Base-by-base conservation (phyloP, 2,888 invertebrate species). In the Noctuana brunneofusca region DNA sequence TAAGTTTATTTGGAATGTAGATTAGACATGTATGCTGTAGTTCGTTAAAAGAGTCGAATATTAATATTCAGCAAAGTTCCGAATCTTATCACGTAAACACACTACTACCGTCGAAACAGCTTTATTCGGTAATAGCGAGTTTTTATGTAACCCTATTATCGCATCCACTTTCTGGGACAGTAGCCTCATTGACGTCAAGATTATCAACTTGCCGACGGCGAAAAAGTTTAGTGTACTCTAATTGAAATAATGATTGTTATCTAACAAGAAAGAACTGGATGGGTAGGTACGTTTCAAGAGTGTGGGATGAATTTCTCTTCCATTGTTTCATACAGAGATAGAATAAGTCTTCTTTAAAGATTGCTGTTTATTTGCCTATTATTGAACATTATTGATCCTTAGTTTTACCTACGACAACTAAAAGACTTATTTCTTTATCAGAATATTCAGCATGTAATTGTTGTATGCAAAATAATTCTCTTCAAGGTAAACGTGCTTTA, bases 181-280 rank as follows among this genome's bases (percentile, higher is more conserved):
- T 63, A 63, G 66, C 53, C 59, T 69, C 66, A 67, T 68, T 63
- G 63, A 56, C 56, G 50, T 30, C 56, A 32, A 63, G 56, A 49
- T 63, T 49, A 50, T 63, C 56, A 63, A 63, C 56, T 63, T 43
- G 43, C 41, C 18, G n/a, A 54, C 20, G n/a, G 27, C 41, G 18
- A 69, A 68, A 71, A 65, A 63, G 68, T 68, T 71, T 65, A 57
- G 68, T 68, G 71, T 65, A 57, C 56, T 67, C 65, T 71, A 76
- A 78, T 76, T 77, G 74, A 75, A 74, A 75, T 76, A 73, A 78
- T 72, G 69, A 67, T 71, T 63, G 72, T 78, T 79, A 79, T 78
- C 74, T 72, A 75, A 73, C 68, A 63, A 64, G 65, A 43, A 9
- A 43, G 35, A 56, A 56, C 49, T 63, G 56, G 41, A 54, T 54